Conservation (phyloP, 2,113 vertebrate species). For the Macquaria ambigua region DNA sequence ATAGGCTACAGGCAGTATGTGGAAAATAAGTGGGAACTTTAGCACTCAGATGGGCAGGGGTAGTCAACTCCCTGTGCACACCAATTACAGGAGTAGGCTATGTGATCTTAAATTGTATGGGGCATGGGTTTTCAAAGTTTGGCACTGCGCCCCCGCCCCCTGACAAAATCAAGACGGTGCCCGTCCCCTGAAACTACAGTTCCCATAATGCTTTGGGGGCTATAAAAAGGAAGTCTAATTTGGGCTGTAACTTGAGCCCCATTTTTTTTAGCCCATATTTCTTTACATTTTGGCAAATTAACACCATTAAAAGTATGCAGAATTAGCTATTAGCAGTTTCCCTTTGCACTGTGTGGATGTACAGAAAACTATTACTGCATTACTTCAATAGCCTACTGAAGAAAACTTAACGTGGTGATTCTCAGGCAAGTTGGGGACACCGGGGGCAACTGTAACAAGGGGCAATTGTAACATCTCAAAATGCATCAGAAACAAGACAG, state of each 20-base stretch:
- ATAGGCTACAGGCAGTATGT: background rate
- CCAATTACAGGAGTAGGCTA: background rate
- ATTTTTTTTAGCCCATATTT: background rate
- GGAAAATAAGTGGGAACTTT: background rate
- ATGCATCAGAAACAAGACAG: too few species aligned
- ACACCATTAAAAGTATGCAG: background rate
- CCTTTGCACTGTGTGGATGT: background rate
- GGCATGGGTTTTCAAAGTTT: background rate
- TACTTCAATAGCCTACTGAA: background rate
- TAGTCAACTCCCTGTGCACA: background rate
- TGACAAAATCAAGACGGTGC: background rate
- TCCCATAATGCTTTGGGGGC: conserved; percentile 8
- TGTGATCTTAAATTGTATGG: background rate
- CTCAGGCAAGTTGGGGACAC: background rate
- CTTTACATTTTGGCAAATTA: background rate
- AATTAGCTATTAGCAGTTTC: background rate
- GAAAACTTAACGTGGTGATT: background rate
- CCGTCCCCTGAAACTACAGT: too few species aligned
- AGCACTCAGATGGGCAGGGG: background rate
- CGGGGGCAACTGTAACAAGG: too few species aligned
- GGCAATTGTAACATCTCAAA: too few species aligned
- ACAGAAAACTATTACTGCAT: background rate
- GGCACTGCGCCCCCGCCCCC: background rate
- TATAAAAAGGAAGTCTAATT: background rate
- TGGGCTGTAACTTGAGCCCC: background rate